Conservation (phyloP, 2,888 invertebrate species). For the Parnassius smintheus region DNA sequence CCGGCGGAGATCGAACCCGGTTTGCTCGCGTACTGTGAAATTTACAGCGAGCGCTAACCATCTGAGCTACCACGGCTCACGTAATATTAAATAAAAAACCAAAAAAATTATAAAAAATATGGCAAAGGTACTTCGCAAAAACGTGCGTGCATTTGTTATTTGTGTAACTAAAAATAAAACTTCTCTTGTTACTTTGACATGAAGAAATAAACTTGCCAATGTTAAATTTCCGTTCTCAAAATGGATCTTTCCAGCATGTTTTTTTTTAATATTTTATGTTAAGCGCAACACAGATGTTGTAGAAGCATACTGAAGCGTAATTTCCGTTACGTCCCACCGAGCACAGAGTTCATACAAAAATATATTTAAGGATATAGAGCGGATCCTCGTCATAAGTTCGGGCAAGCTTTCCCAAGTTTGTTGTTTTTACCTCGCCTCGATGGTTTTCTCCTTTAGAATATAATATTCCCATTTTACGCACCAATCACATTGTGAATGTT, state of each 20-base stretch:
- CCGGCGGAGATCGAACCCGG: too few relatives aligned
- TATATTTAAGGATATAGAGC: constrained; percentile 2
- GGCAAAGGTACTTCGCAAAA: too few relatives aligned
- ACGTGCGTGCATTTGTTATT: too few relatives aligned
- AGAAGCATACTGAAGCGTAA: constrained; percentile 1
- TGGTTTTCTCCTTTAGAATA: constrained; percentile 6
- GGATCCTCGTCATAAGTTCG: constrained; percentile 5
- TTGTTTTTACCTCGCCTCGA: constrained; percentile 4
- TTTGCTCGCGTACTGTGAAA: too few relatives aligned
- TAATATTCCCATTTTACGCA: constrained; percentile 1
- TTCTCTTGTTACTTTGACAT: too few relatives aligned
- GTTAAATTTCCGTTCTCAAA: too few relatives aligned
- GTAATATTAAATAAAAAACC: too few relatives aligned
- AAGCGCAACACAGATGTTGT: constrained; percentile 8
- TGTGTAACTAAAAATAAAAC: too few relatives aligned
- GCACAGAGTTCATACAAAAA: constrained; percentile 3
- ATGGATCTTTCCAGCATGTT: not conserved
- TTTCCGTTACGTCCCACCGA: constrained; percentile 8
- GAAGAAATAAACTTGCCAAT: too few relatives aligned
- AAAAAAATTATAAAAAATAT: too few relatives aligned
- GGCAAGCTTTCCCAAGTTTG: not conserved
- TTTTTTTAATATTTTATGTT: not conserved
- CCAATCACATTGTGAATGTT: not conserved
- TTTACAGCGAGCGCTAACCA: too few relatives aligned
- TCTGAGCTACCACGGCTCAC: too few relatives aligned